Evolutionary conservation across 2,888 invertebrate species (phyloP), one percentile per base, ranked within the genome.

Genomic region (Drosophila mimica): DNA sequence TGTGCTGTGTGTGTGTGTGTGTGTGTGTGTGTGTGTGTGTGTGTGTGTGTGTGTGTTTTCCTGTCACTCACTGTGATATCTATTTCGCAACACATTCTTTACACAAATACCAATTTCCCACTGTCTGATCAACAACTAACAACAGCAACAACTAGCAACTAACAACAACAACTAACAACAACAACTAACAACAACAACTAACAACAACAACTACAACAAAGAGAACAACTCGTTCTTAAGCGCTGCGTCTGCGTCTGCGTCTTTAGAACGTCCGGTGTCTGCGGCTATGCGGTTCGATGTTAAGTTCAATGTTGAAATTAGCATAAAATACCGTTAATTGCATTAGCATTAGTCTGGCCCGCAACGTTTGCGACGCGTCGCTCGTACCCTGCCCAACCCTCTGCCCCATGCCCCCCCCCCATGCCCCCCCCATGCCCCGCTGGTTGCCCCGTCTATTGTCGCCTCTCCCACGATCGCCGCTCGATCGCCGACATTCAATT

Each of bases 221-320:
- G 59, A 43, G 43, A 57, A 52, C 57, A 75, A 68, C 79, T 79
- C 30, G 79, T 76, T 76, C 76, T 78, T 57, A 67, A 57, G 57
- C 4, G 56, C 56, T 64, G 28, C 36, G 70, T 75, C 56, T 79
- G 64, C 49, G 79, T 79, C 75, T 79, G 64, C 49, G 79, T 79
- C 75, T 78, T 61, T 79, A 79, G 75, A 78, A 79, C 76, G 78
- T 79, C 68, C 80, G 79, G 72, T 64, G 71, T 78, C 61, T 69
- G 68, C 40, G 66, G 59, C 74, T 75, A 54, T 72, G 64, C 68
- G 69, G 58, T 74, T 89, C 64, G 83, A 89, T 80, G 91, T 91
- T 91, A 92, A 92, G 92, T 91, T 92, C 91, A 92, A 92, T 92
- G 91, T 84, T 91, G 82, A 91, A 91, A 92, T 92, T 91, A 90